Conservation (phyloP, 2,797 vertebrate genomes). For the Girardinus metallicus region DNA sequence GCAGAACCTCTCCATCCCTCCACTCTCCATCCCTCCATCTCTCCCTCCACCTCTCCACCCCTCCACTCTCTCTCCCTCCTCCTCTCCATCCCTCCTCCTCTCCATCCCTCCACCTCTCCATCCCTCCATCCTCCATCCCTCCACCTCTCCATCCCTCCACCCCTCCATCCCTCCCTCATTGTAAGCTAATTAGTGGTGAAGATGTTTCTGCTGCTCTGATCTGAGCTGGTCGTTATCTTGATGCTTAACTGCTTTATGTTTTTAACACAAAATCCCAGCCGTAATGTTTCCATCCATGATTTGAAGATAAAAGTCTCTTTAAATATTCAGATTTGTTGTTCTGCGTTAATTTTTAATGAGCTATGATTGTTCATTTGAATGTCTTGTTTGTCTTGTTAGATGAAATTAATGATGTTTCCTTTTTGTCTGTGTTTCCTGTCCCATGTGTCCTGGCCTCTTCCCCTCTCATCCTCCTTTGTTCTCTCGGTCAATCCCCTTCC, state of each 20-base stretch:
- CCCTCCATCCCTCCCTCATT: conserved; percentile 20
- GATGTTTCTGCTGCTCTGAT: conserved; percentile 51
- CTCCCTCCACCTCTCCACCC: no score
- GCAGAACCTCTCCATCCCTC: conserved; percentile 20
- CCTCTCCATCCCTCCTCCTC: no score
- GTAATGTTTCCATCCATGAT: neutral
- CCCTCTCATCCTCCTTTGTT: conserved; percentile 13
- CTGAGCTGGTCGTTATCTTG: conserved; percentile 46
- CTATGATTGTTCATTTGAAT: neutral
- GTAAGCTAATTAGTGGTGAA: conserved; percentile 57
- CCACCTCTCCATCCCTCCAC: no score
- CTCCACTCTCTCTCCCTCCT: no score
- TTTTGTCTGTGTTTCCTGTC: conserved; percentile 3
- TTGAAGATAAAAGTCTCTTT: neutral
- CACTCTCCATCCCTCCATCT: no score
- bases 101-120: no score
- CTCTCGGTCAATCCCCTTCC: neutral
- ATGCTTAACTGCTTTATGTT: conserved; percentile 32
- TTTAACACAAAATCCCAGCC: neutral
- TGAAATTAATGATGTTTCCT: conserved; percentile 46
- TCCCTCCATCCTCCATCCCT: no score
- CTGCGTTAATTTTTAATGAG: neutral
- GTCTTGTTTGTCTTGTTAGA: conserved; percentile 31
- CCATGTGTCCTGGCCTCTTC: conserved; percentile 7
- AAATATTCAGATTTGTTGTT: neutral